Conservation (phyloP, 2,797 vertebrate species). For the Esox lucius region DNA sequence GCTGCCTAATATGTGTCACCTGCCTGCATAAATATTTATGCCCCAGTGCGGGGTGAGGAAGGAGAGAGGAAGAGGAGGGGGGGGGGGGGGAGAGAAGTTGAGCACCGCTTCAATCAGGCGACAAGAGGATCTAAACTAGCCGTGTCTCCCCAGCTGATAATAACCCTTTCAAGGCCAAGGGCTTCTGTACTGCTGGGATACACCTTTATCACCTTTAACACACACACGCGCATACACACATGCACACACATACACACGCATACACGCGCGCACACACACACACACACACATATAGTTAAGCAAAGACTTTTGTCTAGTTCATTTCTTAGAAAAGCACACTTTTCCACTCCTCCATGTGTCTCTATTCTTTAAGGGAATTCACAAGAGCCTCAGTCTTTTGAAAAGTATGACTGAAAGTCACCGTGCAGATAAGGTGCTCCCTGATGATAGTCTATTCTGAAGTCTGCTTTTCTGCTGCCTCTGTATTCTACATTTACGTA, state of each 20-base stretch:
- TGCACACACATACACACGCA: neutral
- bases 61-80: conserved; percentile 49
- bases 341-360: conserved; percentile 14
- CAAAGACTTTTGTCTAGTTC: neutral
- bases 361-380: conserved; percentile 19
- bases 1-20: conserved; percentile 80
- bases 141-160: neutral
- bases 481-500: neutral
- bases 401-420: conserved; percentile 29
- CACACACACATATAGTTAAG: neutral
- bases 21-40: conserved; percentile 80
- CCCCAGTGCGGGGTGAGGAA: conserved; percentile 19
- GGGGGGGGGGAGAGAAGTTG: conserved; percentile 29
- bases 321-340: neutral
- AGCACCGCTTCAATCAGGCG: conserved; percentile 61
- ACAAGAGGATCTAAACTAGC: conserved; percentile 47
- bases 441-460: conserved; percentile 19
- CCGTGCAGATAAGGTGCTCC: conserved; percentile 31
- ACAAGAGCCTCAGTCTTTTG: conserved; percentile 34
- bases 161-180: conserved; percentile 16
- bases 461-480: conserved; percentile 7
- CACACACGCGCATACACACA: neutral
- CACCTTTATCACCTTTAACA: neutral
- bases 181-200: neutral
- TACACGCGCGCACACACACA: neutral